Conservation (phyloP, 2,888 invertebrate genomes). For the Geotrupes spiniger region DNA sequence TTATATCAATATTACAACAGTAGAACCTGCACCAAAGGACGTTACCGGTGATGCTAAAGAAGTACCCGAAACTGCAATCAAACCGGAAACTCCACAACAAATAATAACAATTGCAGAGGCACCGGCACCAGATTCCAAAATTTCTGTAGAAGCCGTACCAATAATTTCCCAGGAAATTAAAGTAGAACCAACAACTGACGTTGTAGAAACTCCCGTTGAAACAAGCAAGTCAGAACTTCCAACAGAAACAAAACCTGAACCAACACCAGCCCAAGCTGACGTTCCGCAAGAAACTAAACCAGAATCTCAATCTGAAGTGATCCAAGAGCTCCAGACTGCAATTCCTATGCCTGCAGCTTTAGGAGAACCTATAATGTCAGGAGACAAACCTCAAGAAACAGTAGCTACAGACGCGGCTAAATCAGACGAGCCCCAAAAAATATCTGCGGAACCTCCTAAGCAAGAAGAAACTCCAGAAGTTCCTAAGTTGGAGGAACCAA, state of each 20-base stretch:
- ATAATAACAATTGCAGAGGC: conserved; percentile 12
- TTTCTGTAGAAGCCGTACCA: too few species aligned
- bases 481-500: conserved; percentile 34
- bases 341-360: conserved; percentile 8
- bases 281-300: too few species aligned
- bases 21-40: conserved; percentile 1
- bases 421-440: too few species aligned
- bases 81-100: conserved; percentile 12
- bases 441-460: conserved; percentile 23
- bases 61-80: conserved; percentile 11
- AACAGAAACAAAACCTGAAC: conserved; percentile 14
- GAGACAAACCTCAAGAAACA: conserved; percentile 5
- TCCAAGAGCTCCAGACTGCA: not conserved
- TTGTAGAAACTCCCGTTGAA: not conserved
- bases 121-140: conserved; percentile 8
- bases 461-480: conserved; percentile 27
- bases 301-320: conserved; percentile 5
- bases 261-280: not conserved
- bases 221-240: not conserved
- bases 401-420: conserved; percentile 5
- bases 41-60: conserved; percentile 9
- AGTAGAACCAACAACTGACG: conserved; percentile 20
- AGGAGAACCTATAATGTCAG: too few species aligned
- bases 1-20: not conserved
- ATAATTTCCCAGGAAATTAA: conserved; percentile 14